Percentiles rank a stretch among this genome's conserved stretches.
Evolutionary conservation across 37 sponge, comb jelly and placozoan genomes (phyloP).

Genomic region (Crambe crambe): DNA sequence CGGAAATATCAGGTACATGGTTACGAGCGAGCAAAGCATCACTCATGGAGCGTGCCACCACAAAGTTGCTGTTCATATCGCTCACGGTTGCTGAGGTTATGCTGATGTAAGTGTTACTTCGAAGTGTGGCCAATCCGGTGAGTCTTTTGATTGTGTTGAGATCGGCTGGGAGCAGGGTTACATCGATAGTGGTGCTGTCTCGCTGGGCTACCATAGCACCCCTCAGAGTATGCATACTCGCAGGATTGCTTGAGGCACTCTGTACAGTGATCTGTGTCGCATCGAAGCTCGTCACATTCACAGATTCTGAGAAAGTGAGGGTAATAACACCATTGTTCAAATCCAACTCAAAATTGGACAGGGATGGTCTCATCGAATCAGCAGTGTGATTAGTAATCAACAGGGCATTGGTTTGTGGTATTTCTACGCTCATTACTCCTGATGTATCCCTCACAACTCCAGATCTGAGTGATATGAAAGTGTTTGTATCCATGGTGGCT

Average conservation of each 20-base stretch:
- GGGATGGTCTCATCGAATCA: conserved; percentile 51
- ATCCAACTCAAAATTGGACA: conserved; percentile 64
- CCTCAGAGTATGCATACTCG: conserved; percentile 17
- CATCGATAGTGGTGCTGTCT: conserved; percentile 44
- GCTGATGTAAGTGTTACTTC: conserved; percentile 76
- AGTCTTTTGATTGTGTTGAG: conserved; percentile 60
- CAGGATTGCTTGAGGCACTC: conserved; percentile 22
- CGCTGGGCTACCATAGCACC: conserved; percentile 45
- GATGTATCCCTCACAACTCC: conserved; percentile 66
- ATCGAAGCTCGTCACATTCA: conserved; percentile 68
- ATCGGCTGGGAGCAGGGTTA: conserved; percentile 46
- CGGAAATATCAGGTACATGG: conserved; percentile 51
- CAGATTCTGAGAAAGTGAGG: conserved; percentile 75
- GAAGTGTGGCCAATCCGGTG: conserved; percentile 44
- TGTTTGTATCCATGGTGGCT: conserved; percentile 62
- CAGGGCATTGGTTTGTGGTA: conserved; percentile 51
- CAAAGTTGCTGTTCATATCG: conserved; percentile 72
- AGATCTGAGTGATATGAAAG: conserved; percentile 58
- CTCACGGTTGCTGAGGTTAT: conserved; percentile 55
- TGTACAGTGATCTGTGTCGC: conserved; percentile 62
- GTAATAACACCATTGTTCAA: conserved; percentile 60
- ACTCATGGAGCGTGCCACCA: conserved; percentile 55
- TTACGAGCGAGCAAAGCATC: conserved; percentile 36
- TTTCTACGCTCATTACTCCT: conserved; percentile 56
- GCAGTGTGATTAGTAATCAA: conserved; percentile 58